Evolutionary conservation across 2,797 vertebrate genomes (phyloP).

Genomic region (Mallotus villosus): DNA sequence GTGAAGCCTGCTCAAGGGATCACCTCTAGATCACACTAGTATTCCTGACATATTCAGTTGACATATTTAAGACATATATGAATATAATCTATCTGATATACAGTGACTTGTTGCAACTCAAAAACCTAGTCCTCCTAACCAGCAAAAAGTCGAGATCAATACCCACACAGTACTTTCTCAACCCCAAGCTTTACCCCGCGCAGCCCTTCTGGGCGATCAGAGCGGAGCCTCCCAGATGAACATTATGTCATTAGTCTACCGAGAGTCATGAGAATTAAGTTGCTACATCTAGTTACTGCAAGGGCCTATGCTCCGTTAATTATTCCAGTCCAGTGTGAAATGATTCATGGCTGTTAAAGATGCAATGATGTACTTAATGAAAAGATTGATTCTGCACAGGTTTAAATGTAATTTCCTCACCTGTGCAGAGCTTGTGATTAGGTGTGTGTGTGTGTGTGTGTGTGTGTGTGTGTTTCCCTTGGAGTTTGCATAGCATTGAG

Average conservation of each 20-base stretch:
- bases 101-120: no score
- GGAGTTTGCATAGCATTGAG: slow-evolving; percentile 17
- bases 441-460: slow-evolving; percentile 22
- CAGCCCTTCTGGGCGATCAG: slow-evolving; percentile 18
- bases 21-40: slow-evolving; percentile 9
- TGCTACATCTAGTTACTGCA: slow-evolving; percentile 53
- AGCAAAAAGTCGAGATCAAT: neutral
- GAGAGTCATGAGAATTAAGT: slow-evolving; percentile 54
- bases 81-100: no score
- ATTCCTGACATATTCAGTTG: neutral
- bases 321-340: slow-evolving; percentile 66
- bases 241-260: slow-evolving; percentile 59
- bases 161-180: slow-evolving; percentile 20
- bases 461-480: slow-evolving; percentile 23
- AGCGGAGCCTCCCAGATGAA: slow-evolving; percentile 42
- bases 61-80: no score
- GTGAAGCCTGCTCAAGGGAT: slow-evolving; percentile 20
- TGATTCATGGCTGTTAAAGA: slow-evolving; percentile 71
- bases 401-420: slow-evolving; percentile 65
- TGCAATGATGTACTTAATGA: slow-evolving; percentile 74
- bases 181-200: slow-evolving; percentile 10
- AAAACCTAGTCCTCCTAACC: neutral
- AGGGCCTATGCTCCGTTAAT: slow-evolving; percentile 60
- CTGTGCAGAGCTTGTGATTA: slow-evolving; percentile 60
- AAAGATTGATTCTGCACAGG: slow-evolving; percentile 66